Evolutionary conservation across 2,888 invertebrate genomes (phyloP), one percentile per base, ranked within the genome.

Genomic region (Steinernema carpocapsae): DNA sequence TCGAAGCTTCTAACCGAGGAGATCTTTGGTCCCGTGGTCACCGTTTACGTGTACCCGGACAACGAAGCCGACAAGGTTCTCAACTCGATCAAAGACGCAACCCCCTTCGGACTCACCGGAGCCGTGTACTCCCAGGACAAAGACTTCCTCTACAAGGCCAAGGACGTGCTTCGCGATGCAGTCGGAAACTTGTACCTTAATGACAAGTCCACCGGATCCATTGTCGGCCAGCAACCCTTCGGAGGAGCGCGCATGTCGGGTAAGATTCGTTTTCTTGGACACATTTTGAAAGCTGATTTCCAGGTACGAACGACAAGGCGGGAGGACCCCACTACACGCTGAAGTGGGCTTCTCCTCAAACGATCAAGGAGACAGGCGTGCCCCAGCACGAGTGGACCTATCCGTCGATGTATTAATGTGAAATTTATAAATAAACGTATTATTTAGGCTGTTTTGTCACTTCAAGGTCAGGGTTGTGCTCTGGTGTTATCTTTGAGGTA

Each of bases 221-320:
- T 99, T 29, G 99, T 99, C 4, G 97, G 95, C 0, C 99, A 99
- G 88, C 99, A 99, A 88, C 99, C 99, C 0, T 99, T 99, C 88
- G 99, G 99, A 70, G 99, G 99, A 43, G 93, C 94, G 17, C 92
- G 97, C 85, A 92, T 94, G 91, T 97, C 97, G 76, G 97, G 94
- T 91, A 76, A 74, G 78, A 64, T 37, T 7, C 14, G 14, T 17
- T 48, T 19, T 48, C 48, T 76, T 22, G 43, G 51, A 32, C 17
- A 48, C 48, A 7, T 19, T 48, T 19, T 48, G n/a, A n/a, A n/a
- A n/a, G 42, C 12, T 76, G 26, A 87, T 88, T 19, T 87, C 10
- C 37, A 92, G 93, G 95, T 80, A 99, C 99, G 73, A 99, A 99
- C 87, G 99, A 99, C 89, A 99, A 99, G 90, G 97, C 99, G 1